These are phyloP conservation scores for Acromyrmex charruanus DNA, from an alignment of 1,140 invertebrate species.

Conservation along the genomic window DNA sequence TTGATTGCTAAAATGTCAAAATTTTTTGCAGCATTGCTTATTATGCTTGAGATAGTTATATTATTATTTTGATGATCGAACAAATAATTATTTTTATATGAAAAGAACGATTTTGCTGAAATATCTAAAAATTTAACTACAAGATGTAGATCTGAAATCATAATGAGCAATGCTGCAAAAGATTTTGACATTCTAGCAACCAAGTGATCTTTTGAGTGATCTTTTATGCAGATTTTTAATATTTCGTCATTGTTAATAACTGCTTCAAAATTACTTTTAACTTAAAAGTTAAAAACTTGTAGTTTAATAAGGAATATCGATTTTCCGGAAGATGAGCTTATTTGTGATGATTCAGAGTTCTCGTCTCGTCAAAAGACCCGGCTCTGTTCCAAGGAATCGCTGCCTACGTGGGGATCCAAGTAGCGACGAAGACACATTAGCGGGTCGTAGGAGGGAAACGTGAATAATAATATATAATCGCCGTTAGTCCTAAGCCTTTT, in stretches of 20 bases:
- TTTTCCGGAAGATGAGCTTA: conserved; percentile 33
- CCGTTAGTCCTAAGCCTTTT: conserved; percentile 57
- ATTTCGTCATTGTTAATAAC: background rate
- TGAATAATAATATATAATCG: conserved; percentile 59
- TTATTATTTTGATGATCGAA: no score
- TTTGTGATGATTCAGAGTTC: conserved; percentile 46
- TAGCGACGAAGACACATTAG: conserved; percentile 58
- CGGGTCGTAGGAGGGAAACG: conserved; percentile 54
- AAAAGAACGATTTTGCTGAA: no score
- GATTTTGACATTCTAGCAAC: no score
- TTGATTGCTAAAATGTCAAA: no score
- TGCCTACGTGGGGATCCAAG: conserved; percentile 34
- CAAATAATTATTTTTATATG: no score
- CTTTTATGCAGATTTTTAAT: background rate
- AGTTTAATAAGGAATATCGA: conserved; percentile 29
- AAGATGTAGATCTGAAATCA: no score
- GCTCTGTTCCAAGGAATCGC: background rate
- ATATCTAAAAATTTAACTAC: no score
- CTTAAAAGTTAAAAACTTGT: background rate
- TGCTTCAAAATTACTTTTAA: background rate
- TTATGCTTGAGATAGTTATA: no score
- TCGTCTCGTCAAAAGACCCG: conserved; percentile 19
- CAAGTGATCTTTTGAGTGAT: no score
- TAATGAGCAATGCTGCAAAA: no score
- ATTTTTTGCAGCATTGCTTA: no score